Percentiles rank a stretch among this genome's conserved stretches.
Conservation (phyloP, 2,113 vertebrate species). For the Drymodes brunneopygia region DNA sequence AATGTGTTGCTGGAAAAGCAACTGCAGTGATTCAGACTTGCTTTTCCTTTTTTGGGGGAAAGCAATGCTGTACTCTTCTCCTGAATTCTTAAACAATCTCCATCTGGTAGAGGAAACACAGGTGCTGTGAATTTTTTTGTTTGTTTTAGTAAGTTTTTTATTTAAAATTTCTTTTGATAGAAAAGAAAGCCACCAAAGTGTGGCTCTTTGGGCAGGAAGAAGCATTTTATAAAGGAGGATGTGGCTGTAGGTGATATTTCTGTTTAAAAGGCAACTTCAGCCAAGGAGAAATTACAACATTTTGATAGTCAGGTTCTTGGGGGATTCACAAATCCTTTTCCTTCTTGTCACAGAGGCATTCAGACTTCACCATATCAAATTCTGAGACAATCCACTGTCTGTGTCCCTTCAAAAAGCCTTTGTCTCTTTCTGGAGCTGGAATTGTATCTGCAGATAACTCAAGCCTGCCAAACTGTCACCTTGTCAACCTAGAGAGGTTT, state of each 20-base stretch:
- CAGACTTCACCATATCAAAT: background rate
- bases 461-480: background rate
- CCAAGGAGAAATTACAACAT: background rate
- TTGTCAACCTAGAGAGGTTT: background rate
- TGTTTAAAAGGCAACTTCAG: background rate
- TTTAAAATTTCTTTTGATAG: background rate
- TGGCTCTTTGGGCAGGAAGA: background rate
- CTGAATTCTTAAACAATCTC: background rate
- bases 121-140: background rate
- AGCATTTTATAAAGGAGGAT: background rate
- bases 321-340: background rate
- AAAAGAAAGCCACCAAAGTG: background rate
- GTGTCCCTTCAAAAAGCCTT: background rate
- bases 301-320: background rate
- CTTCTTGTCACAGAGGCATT: background rate
- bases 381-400: background rate
- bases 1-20: background rate
- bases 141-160: background rate
- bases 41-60: background rate
- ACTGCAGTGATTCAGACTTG: background rate
- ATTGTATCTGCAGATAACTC: background rate
- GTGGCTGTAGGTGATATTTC: background rate
- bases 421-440: background rate
- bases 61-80: accelerated
- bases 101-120: background rate